phyloP scores from a whole-genome alignment of 2,888 invertebrate species.

The Rugalucina vietnamica region DNA sequence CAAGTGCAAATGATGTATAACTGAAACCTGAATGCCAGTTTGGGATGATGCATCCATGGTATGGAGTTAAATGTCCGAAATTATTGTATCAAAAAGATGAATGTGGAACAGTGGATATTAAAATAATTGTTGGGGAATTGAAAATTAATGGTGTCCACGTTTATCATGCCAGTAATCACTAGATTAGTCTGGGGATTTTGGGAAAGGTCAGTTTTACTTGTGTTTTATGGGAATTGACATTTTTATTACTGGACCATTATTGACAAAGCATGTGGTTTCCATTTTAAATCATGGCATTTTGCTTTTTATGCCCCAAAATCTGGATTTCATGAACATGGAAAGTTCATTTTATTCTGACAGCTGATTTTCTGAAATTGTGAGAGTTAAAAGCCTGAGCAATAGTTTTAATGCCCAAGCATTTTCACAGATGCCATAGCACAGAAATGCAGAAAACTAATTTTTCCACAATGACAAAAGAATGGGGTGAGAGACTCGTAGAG shows the following conservation, averaged over 20 bases:
- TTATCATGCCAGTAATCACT: constrained; percentile 12
- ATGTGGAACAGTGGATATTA: constrained; percentile 10
- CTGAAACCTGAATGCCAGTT: background rate
- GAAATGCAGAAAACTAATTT: background rate
- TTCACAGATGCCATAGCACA: background rate
- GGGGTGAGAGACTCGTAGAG: background rate
- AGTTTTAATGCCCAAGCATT: too few species aligned
- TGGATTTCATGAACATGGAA: constrained; percentile 10
- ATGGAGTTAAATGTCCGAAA: constrained; percentile 25
- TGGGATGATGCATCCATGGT: background rate
- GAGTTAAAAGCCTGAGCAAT: too few species aligned
- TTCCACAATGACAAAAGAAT: background rate
- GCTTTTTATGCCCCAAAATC: background rate
- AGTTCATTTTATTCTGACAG: constrained; percentile 14
- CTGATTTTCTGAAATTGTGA: background rate
- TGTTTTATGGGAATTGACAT: constrained; percentile 26
- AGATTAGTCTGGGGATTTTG: background rate
- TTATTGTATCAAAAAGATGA: constrained; percentile 26
- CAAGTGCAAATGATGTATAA: background rate
- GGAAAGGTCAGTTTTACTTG: constrained; percentile 3
- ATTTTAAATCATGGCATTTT: constrained; percentile 5
- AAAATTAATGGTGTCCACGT: constrained; percentile 28
- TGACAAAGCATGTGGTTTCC: constrained; percentile 17
- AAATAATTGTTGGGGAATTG: constrained; percentile 17
- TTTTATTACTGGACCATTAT: constrained; percentile 21